Percentiles rank a stretch among this genome's conserved stretches.
Evolutionary conservation across 2,797 vertebrate species (phyloP).

Genomic region (Cichlasoma orientale): DNA sequence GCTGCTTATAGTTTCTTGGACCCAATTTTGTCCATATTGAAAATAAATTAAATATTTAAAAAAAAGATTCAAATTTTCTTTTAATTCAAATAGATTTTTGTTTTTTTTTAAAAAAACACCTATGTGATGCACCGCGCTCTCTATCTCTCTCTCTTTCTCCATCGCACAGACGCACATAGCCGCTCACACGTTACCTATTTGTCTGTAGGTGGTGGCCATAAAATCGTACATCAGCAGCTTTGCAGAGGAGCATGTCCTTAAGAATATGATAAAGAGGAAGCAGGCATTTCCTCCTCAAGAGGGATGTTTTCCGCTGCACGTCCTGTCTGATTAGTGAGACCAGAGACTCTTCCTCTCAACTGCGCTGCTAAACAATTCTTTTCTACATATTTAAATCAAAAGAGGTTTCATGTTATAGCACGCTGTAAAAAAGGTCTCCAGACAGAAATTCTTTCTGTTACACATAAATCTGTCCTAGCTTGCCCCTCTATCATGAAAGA

Average conservation of each 20-base stretch:
- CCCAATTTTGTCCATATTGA: too few relatives aligned
- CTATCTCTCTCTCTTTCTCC: neutral
- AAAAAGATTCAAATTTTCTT: neutral
- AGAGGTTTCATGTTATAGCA: constrained; percentile 44
- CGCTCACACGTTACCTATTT: constrained; percentile 22
- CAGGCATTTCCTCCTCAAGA: constrained; percentile 81
- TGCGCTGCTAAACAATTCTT: constrained; percentile 24
- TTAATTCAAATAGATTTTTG: neutral
- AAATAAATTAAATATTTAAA: neutral
- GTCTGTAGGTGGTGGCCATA: constrained; percentile 33
- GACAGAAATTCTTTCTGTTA: constrained; percentile 38
- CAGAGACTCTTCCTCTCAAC: constrained; percentile 58
- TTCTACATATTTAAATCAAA: constrained; percentile 12
- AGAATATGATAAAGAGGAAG: constrained; percentile 81
- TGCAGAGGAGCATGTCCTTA: constrained; percentile 69
- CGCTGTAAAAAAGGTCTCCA: constrained; percentile 41
- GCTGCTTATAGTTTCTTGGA: neutral
- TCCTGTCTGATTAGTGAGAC: constrained; percentile 79
- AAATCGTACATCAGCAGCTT: constrained; percentile 61
- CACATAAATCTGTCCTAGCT: constrained; percentile 34
- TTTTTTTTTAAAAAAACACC: neutral
- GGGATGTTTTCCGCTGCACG: constrained; percentile 73
- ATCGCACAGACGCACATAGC: neutral
- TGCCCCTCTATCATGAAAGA: constrained; percentile 20
- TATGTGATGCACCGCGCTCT: neutral